Percentiles rank a stretch among this genome's conserved stretches.
phyloP scores from a whole-genome alignment of 1,140 invertebrate genomes.

The Drosophila aff. region DNA sequence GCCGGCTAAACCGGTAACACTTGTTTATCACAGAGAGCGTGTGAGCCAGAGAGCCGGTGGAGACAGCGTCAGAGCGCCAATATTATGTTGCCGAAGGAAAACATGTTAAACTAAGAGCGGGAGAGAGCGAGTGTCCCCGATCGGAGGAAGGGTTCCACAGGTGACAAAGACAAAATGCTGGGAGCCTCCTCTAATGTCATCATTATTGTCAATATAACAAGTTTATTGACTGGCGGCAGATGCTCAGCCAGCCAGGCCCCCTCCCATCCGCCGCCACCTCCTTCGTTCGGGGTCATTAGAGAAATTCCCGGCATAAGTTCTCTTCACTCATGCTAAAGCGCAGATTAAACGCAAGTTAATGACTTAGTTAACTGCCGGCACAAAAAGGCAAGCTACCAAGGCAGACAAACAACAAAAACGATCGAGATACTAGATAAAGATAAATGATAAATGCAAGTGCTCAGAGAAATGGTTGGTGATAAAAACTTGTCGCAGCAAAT shows the following conservation, averaged over 20 bases:
- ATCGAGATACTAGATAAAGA: conserved; percentile 39
- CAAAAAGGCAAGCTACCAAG: conserved; percentile 30
- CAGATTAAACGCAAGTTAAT: conserved; percentile 79
- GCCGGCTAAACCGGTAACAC: conserved; percentile 81
- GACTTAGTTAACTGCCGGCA: conserved; percentile 74
- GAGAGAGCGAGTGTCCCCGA: conserved; percentile 30
- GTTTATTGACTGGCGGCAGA: conserved; percentile 68
- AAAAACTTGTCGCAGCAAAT: conserved; percentile 62
- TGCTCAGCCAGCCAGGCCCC: background rate
- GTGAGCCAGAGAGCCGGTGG: conserved; percentile 13
- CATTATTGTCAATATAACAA: conserved; percentile 83
- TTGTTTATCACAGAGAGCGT: conserved; percentile 62
- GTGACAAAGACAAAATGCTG: conserved; percentile 70
- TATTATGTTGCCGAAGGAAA: conserved; percentile 32
- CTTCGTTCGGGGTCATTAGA: conserved; percentile 63
- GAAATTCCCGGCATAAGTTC: conserved; percentile 66
- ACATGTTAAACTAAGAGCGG: conserved; percentile 46
- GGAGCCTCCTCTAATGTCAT: conserved; percentile 74
- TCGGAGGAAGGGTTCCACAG: conserved; percentile 53
- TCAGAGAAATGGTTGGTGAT: conserved; percentile 31
- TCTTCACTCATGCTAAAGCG: conserved; percentile 49
- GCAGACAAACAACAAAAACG: conserved; percentile 25
- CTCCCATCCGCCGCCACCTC: background rate
- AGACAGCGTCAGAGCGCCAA: conserved; percentile 14
- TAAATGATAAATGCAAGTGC: conserved; percentile 47